These are phyloP conservation scores for Hyalella azteca DNA, from an alignment of 2,888 invertebrate genomes.

Conservation along the genomic window DNA sequence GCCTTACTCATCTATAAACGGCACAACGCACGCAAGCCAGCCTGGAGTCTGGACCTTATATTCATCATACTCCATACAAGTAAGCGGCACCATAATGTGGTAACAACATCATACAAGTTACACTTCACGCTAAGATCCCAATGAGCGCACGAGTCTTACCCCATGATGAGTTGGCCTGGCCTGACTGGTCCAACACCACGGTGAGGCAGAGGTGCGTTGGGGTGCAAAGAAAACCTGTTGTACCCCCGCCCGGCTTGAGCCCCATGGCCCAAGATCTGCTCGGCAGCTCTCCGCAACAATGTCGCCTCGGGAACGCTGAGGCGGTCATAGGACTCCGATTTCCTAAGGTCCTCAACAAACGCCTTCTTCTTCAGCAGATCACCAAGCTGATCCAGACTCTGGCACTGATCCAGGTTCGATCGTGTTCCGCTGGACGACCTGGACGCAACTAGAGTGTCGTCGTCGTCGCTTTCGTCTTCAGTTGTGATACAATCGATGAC, in stretches of 20 bases:
- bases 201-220: neutral
- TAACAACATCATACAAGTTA: too few species aligned
- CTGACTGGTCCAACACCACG: neutral
- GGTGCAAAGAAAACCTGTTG: neutral
- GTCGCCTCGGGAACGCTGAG: neutral
- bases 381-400: slow-evolving; percentile 15
- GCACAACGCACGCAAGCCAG: too few species aligned
- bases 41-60: too few species aligned
- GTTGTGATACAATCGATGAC: neutral
- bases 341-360: neutral
- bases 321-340: neutral
- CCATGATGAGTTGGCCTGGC: slow-evolving; percentile 18
- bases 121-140: too few species aligned
- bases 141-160: neutral
- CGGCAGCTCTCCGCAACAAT: neutral
- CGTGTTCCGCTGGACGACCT: neutral
- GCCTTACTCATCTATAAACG: too few species aligned
- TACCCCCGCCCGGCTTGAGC: neutral
- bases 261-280: neutral
- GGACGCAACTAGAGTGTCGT: slow-evolving; percentile 11
- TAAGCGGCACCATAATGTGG: too few species aligned
- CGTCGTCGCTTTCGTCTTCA: neutral
- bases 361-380: neutral
- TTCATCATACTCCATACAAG: too few species aligned
- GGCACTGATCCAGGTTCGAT: neutral